Evolutionary conservation across 2,797 vertebrate genomes (phyloP), one percentile per base, ranked within the genome.

Genomic region (Nannoperca obscura): DNA sequence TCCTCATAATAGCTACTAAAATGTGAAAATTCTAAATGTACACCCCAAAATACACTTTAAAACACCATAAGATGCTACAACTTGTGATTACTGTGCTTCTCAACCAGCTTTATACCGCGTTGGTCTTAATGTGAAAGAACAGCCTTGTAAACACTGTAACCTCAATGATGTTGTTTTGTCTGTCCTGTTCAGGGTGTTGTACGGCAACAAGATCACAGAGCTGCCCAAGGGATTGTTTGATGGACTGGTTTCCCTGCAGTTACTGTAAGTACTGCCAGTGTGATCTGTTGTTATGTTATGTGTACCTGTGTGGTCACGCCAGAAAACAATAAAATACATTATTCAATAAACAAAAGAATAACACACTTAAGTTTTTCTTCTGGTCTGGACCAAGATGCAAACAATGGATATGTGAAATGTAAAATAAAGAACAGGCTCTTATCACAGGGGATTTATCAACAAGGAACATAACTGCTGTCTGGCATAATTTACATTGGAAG

Each of bases 161-260:
- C 36, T 78, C 49, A 67, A 46, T 71, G 1, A 53, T 88, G 59
- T 76, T 78, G 74, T 72, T 87, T 70, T 89, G 61, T 60, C 93
- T 91, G 88, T 90, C 67, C 92, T 76, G 69, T 76, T 81, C 95
- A 99, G 98, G 93, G 98, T 99, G 47, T 95, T 99, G 53, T 99
- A 99, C 60, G 98, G 98, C 88, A 99, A 99, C 95, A 99, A 99
- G 95, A 99, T 99, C 93, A 96, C 97, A 0, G 98, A 99, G 93
- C 96, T 99, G 87, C 96, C 98, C 89, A 99, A 98, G 90, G 98
- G 98, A 82, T 94, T 99, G 83, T 99, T 99, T 92, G 97, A 99
- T 85, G 98, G 98, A 88, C 97, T 99, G 81, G 95, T 96, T 83
- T 98, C 98, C 83, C 95, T 99, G 70, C 98, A 99, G 92, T 96